A percentile compares a stretch with the other conserved stretches of the same genome.
Evolutionary conservation across 1,140 invertebrate species (phyloP).

Genomic region (Brachionus sp.): DNA sequence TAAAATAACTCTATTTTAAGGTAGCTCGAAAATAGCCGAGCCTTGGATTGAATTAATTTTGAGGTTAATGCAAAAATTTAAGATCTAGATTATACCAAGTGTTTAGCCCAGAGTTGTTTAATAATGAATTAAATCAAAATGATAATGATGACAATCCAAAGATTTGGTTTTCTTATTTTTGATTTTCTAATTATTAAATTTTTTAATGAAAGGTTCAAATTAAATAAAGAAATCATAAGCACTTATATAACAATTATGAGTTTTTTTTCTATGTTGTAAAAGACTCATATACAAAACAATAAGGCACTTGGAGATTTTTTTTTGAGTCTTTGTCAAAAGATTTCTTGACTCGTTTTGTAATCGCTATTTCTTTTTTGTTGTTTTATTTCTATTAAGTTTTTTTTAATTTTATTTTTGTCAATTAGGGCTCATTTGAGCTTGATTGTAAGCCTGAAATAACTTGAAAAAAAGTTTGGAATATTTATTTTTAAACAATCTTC

Average conservation of each 20-base stretch:
- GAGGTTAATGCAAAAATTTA: neutral
- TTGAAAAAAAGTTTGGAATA: neutral
- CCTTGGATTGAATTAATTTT: conserved; percentile 5
- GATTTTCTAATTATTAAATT: neutral
- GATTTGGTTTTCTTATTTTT: conserved; percentile 1
- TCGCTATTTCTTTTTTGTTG: neutral
- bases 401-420: neutral
- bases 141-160: conserved; percentile 30
- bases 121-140: conserved; percentile 29
- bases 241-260: neutral
- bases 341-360: neutral
- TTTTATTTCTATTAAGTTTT: neutral
- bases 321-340: neutral
- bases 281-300: neutral
- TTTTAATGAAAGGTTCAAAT: conserved; percentile 14
- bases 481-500: neutral
- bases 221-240: conserved; percentile 23
- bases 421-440: neutral
- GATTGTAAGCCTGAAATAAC: neutral
- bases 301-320: neutral
- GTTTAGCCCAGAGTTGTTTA: neutral
- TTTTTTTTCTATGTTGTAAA: neutral
- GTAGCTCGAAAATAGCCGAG: neutral
- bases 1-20: neutral
- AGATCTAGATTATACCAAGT: conserved; percentile 18